Conservation (phyloP, 1,140 invertebrate genomes). For the Papilio helenus region DNA sequence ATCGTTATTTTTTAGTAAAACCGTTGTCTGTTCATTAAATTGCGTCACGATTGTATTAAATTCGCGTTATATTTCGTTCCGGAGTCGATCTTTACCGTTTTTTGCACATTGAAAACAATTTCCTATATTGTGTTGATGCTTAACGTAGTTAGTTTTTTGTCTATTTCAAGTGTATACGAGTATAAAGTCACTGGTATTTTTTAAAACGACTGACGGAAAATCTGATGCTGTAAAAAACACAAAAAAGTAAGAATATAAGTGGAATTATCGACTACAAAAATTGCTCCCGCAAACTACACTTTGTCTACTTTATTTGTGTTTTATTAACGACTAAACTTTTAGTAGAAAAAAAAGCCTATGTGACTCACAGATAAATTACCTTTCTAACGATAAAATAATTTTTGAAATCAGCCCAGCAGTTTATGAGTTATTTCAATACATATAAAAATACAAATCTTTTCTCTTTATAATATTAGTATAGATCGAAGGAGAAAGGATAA, state of each 20-base stretch:
- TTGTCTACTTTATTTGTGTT: neutral
- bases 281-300: neutral
- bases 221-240: neutral
- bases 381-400: too few species aligned
- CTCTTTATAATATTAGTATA: too few species aligned
- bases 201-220: neutral
- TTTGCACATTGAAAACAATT: slow-evolving; percentile 18
- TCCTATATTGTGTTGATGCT: neutral
- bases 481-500: too few species aligned
- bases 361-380: too few species aligned
- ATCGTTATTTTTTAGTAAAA: slow-evolving; percentile 40
- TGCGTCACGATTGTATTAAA: slow-evolving; percentile 50
- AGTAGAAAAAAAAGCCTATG: too few species aligned
- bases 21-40: slow-evolving; percentile 46
- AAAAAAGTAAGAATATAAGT: neutral
- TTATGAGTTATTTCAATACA: too few species aligned
- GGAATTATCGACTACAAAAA: neutral
- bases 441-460: too few species aligned
- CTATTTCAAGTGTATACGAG: slow-evolving; percentile 4
- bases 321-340: slow-evolving; percentile 25
- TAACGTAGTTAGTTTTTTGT: neutral
- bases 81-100: slow-evolving; percentile 41
- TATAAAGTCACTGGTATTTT: neutral
- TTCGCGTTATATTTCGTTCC: slow-evolving; percentile 47
- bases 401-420: too few species aligned